phyloP scores from a whole-genome alignment of 2,797 vertebrate species.

The Tinamus major region DNA sequence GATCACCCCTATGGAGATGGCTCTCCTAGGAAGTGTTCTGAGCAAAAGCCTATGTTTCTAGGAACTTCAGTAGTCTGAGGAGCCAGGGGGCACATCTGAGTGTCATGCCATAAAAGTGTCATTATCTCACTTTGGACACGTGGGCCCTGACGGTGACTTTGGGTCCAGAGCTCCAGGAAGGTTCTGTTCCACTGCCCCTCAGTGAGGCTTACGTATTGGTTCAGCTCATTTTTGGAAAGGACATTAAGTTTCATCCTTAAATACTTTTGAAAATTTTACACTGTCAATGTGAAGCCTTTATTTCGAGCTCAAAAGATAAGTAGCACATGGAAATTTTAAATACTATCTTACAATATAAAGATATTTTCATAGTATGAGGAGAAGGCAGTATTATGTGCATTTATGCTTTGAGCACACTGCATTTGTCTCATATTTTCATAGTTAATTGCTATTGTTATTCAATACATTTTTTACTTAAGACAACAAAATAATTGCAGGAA shows the following conservation, averaged over 20 bases:
- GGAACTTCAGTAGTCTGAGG: background rate
- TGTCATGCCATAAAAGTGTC: rapidly evolving
- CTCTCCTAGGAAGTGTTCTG: background rate
- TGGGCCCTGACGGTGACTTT: rapidly evolving
- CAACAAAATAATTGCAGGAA: slow-evolving; percentile 10
- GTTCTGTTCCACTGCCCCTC: background rate
- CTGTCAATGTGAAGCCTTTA: background rate
- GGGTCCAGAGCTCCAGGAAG: background rate
- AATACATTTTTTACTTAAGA: slow-evolving; percentile 34
- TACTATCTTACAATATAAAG: background rate
- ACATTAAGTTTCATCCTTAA: background rate
- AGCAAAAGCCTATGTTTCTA: rapidly evolving
- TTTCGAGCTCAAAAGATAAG: background rate
- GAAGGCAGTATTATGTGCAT: background rate
- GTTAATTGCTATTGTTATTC: slow-evolving; percentile 38
- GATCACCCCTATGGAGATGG: background rate
- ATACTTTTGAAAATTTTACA: background rate
- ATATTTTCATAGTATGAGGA: background rate
- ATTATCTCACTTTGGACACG: background rate
- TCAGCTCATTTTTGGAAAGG: background rate
- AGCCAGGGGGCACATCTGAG: background rate
- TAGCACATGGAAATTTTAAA: background rate
- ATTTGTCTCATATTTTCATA: background rate
- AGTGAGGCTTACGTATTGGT: background rate
- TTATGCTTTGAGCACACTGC: background rate